Evolutionary conservation across 2,888 invertebrate genomes (phyloP).

Genomic region (Chymomyza fuscimana): DNA sequence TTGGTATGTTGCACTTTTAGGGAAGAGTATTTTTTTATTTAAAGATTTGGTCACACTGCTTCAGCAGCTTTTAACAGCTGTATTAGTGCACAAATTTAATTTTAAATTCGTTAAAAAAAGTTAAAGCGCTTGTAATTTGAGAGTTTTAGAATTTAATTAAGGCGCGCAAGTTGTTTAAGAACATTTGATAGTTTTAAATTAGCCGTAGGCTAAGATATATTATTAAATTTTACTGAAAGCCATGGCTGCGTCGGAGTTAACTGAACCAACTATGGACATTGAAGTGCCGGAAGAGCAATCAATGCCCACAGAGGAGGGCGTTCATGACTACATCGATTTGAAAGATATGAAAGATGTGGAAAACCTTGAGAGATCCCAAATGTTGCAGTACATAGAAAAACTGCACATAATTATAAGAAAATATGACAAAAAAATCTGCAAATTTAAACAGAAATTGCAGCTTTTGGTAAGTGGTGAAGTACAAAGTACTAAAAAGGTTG

Average conservation of each 20-base stretch:
- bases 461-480: constrained; percentile 79
- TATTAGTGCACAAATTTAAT: not conserved
- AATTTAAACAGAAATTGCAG: constrained; percentile 82
- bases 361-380: constrained; percentile 50
- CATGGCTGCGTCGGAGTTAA: not conserved
- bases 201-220: not conserved
- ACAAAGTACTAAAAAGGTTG: not conserved
- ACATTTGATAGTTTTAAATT: not conserved
- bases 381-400: constrained; percentile 71
- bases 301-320: not conserved
- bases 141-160: not conserved
- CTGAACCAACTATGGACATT: not conserved
- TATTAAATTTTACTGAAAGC: not conserved
- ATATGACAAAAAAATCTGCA: constrained; percentile 82
- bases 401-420: constrained; percentile 70
- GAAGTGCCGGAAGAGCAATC: not conserved
- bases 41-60: not conserved
- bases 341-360: constrained; percentile 50
- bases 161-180: not conserved
- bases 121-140: not conserved
- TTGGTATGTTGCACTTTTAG: too few relatives aligned
- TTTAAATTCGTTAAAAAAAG: not conserved
- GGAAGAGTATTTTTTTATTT: not conserved
- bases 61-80: not conserved
- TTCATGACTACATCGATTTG: constrained; percentile 50